Evolutionary conservation across 2,113 vertebrate genomes (phyloP).

Genomic region (Sciurus niger): DNA sequence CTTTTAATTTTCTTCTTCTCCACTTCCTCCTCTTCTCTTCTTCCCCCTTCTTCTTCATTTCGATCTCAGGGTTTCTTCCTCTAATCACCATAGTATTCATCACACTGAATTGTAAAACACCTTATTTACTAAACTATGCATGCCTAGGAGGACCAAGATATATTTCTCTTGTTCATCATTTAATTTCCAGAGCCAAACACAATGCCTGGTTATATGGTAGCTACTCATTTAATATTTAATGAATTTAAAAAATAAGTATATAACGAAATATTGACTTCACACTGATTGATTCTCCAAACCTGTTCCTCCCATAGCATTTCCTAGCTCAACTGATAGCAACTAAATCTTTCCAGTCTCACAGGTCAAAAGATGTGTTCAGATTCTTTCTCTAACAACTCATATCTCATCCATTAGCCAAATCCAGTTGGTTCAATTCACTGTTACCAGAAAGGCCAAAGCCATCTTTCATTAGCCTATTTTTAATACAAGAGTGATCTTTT

Average conservation of each 20-base stretch:
- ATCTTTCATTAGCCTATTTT: neutral
- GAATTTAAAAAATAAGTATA: neutral
- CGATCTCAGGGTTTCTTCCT: neutral
- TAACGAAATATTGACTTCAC: neutral
- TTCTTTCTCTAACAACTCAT: constrained; percentile 28
- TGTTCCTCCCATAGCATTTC: neutral
- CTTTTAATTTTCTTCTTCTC: neutral
- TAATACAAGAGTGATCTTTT: neutral
- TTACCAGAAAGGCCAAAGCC: neutral
- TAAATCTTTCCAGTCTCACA: neutral
- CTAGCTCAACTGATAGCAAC: neutral
- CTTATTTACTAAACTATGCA: neutral
- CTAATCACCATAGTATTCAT: neutral
- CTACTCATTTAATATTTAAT: neutral
- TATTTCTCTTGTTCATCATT: constrained; percentile 25
- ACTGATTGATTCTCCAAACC: neutral
- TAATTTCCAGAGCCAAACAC: constrained; percentile 9
- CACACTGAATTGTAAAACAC: neutral
- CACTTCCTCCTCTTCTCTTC: neutral
- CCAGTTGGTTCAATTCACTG: neutral
- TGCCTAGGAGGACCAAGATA: neutral
- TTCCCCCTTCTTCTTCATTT: constrained; percentile 25
- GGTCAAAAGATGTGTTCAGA: neutral
- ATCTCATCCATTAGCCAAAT: neutral
- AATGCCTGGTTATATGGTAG: neutral